Conservation (phyloP, 37 sponge, comb jelly and placozoan genomes). For the Haliclona indistincta region DNA sequence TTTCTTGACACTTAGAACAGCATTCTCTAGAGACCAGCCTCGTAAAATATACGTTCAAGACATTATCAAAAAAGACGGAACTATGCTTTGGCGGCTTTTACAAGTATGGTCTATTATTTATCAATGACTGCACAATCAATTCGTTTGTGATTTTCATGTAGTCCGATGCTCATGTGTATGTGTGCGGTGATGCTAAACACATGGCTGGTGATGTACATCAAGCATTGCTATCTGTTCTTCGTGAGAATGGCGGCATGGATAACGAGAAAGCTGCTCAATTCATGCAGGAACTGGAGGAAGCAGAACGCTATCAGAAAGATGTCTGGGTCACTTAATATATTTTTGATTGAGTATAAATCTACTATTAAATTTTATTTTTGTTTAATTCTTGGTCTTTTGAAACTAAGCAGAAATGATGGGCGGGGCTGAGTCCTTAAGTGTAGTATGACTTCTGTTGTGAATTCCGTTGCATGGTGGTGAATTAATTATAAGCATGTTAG, state of each 20-base stretch:
- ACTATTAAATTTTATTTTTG: too few relatives aligned
- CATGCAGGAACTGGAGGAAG: slow-evolving; percentile 32
- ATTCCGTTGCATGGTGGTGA: too few relatives aligned
- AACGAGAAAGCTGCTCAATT: slow-evolving; percentile 27
- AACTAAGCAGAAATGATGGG: too few relatives aligned
- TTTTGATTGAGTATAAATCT: not conserved
- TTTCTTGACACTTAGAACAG: slow-evolving; percentile 23
- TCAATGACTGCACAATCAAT: not conserved
- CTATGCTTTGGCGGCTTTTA: slow-evolving; percentile 45
- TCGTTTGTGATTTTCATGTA: not conserved
- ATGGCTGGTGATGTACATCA: slow-evolving; percentile 68
- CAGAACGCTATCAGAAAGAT: slow-evolving; percentile 50
- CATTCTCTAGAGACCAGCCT: slow-evolving; percentile 59
- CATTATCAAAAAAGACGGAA: slow-evolving; percentile 42
- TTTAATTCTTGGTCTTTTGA: too few relatives aligned
- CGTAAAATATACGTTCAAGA: slow-evolving; percentile 70
- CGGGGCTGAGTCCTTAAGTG: too few relatives aligned
- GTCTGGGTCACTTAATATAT: slow-evolving; percentile 62
- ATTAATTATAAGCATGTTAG: too few relatives aligned
- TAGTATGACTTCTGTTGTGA: too few relatives aligned
- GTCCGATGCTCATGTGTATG: slow-evolving; percentile 46
- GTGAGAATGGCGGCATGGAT: not conserved
- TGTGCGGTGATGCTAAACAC: slow-evolving; percentile 60
- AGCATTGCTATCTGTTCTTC: slow-evolving; percentile 26
- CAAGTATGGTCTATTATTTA: slow-evolving; percentile 4